These are phyloP conservation scores for Pterocles gutturalis DNA, from an alignment of 2,113 vertebrate species.

Conservation along the genomic window DNA sequence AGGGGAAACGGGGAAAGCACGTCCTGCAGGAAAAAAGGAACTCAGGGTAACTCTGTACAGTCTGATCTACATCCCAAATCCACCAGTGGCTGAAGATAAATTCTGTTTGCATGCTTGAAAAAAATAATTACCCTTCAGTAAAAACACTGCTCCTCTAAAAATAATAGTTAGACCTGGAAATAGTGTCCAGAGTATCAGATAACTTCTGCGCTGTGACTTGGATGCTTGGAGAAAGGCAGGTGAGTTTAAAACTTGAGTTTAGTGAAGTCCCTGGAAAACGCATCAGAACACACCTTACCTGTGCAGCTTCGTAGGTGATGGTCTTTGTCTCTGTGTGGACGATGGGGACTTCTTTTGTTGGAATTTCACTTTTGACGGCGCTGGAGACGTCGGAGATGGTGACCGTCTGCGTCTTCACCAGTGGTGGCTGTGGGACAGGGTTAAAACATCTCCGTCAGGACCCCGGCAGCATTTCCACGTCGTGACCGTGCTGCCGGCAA, in stretches of 20 bases:
- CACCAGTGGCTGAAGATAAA: neutral
- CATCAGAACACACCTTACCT: constrained; percentile 78
- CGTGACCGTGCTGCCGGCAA: neutral
- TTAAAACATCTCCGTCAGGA: constrained; percentile 3
- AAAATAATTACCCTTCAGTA: neutral
- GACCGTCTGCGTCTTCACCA: constrained; percentile 95
- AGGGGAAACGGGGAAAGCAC: neutral
- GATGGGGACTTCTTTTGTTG: constrained; percentile 91
- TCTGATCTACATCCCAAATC: neutral
- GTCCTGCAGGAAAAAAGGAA: neutral
- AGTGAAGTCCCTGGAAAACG: neutral
- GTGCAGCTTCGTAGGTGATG: constrained; percentile 95
- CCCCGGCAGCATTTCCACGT: neutral
- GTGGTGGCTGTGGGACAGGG: constrained; percentile 84
- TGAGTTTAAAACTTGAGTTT: neutral
- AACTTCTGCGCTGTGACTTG: neutral
- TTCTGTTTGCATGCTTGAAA: neutral
- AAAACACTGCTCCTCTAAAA: neutral
- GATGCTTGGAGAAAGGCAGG: neutral
- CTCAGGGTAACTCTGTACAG: neutral
- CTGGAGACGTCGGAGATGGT: constrained; percentile 92
- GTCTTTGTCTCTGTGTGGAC: constrained; percentile 98
- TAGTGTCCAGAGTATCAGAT: neutral
- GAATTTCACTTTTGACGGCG: constrained; percentile 84
- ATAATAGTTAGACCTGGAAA: neutral